Percentiles rank a stretch among this genome's conserved stretches.
Evolutionary conservation across 1,140 invertebrate genomes (phyloP).

Genomic region (Trachymyrmex septentrionalis): DNA sequence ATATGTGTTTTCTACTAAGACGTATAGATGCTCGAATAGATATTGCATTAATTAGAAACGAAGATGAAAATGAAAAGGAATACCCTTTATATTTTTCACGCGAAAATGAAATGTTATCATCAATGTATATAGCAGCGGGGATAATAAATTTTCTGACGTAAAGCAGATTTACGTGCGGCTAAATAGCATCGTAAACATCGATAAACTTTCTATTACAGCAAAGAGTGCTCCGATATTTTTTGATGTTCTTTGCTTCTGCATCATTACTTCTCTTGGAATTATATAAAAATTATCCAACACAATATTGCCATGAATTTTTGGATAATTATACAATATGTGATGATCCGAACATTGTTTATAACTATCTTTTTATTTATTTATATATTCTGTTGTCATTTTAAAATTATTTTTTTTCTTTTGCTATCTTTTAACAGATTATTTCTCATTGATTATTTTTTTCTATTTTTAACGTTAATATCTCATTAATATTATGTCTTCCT

Average conservation of each 20-base stretch:
- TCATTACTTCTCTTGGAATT: slow-evolving; percentile 25
- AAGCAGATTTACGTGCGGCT: slow-evolving; percentile 54
- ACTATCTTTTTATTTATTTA: neutral
- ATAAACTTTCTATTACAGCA: slow-evolving; percentile 56
- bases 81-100: slow-evolving; percentile 6
- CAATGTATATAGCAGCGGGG: slow-evolving; percentile 6
- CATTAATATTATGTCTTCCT: neutral
- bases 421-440: neutral
- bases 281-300: slow-evolving; percentile 30
- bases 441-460: neutral
- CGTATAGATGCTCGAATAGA: neutral
- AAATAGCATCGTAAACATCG: slow-evolving; percentile 57
- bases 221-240: slow-evolving; percentile 17
- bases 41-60: neutral
- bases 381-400: neutral
- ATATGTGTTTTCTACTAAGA: neutral
- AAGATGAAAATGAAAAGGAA: neutral
- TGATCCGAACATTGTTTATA: neutral
- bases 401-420: neutral
- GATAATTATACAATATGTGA: neutral
- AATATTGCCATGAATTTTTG: slow-evolving; percentile 24
- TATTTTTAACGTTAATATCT: slow-evolving; percentile 7
- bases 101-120: slow-evolving; percentile 9
- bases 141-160: slow-evolving; percentile 53
- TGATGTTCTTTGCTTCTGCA: neutral